Evolutionary conservation across 1,140 invertebrate genomes (phyloP).

Genomic region (Ceratoteleas bidentatus): DNA sequence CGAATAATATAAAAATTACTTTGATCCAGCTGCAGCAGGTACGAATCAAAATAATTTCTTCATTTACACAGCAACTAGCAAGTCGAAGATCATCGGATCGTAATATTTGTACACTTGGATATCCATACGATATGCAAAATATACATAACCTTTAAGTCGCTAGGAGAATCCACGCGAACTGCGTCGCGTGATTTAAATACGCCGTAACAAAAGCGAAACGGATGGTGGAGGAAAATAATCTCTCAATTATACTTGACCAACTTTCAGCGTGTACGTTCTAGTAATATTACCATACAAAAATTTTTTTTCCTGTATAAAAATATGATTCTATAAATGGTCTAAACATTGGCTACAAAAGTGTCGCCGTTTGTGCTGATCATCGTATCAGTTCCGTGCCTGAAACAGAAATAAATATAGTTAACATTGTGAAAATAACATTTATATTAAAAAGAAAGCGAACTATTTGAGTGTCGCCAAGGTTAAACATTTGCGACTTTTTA

Average conservation of each 20-base stretch:
- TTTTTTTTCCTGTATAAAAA: conserved; percentile 64
- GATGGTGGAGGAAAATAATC: conserved; percentile 43
- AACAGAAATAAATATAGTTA: conserved; percentile 71
- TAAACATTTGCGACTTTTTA: no score
- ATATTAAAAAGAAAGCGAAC: no score
- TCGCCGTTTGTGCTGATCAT: conserved; percentile 69
- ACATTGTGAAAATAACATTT: no score
- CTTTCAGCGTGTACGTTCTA: conserved; percentile 39
- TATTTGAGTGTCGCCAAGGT: no score
- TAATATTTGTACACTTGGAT: neutral
- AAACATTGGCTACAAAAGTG: conserved; percentile 54
- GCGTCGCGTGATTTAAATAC: conserved; percentile 49
- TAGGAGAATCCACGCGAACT: conserved; percentile 37
- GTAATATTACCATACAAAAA: conserved; percentile 68
- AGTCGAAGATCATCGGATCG: neutral
- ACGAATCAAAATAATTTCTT: conserved; percentile 7
- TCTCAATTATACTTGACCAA: conserved; percentile 39
- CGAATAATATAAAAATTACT: neutral
- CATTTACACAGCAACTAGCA: neutral
- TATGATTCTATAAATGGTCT: conserved; percentile 66
- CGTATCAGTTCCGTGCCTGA: conserved; percentile 79
- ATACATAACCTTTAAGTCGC: conserved; percentile 21
- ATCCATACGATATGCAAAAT: neutral
- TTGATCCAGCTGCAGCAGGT: neutral
- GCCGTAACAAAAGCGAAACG: conserved; percentile 42